Evolutionary conservation across 2,888 invertebrate genomes (phyloP), one percentile per base, ranked within the genome.

Genomic region (Drosophila anomalipes): DNA sequence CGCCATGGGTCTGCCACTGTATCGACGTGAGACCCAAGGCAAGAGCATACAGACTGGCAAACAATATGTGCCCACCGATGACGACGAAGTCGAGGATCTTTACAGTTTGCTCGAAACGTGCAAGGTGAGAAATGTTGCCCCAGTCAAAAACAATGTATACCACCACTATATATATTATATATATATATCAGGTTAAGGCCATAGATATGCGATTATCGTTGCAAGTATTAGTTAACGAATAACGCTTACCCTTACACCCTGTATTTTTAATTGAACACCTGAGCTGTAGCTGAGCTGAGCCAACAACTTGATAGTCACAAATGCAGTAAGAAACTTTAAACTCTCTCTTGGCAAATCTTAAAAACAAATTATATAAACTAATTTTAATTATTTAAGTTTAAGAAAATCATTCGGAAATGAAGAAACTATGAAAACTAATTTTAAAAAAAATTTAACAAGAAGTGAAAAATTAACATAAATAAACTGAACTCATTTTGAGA

Each of bases 1-100:
- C 93, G 99, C 99, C 2, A 97, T 99, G 96, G 97, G 95, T 4
- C 93, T 99, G 70, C 99, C 99, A 0, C 94, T 99, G 59, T 99
- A 97, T 93, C 95, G 98, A 74, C 95, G 96, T 86, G 95, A 95
- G 74, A 99, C 99, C 65, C 95, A 95, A 83, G 99, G 99, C 47
- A 95, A 95, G 79, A 97, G 98, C n/a, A 94, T 96, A 60, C 95
- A 96, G 93, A 95, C 95, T 89, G 96, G 96, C 59, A 96, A 96
- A 93, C 95, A 95, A 85, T 98, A 98, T 93, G 94, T 95, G 63
- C 96, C 97, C 64, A 97, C 96, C 32, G 95, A 96, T 41, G 96
- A 97, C 90, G 99, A 98, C 94, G 99, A 99, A 95, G 99, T 99
- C 49, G 99, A 99, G 94, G 99, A 99, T 94, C 95, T 99, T 41